phyloP scores from a whole-genome alignment of 2,888 invertebrate species.

The Synergus japonicus region DNA sequence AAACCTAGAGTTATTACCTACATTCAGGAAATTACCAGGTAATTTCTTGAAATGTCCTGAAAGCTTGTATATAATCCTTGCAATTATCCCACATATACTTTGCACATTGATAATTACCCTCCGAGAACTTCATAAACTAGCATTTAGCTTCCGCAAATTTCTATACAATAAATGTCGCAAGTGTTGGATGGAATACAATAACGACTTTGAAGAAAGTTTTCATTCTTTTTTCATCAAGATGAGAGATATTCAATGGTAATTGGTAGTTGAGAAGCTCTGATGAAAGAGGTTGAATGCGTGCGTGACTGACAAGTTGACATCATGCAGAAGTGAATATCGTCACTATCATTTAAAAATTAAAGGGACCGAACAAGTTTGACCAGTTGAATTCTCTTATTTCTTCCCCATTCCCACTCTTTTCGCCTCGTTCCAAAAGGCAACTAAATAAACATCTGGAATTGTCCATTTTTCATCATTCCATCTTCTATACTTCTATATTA shows the following conservation, averaged over 20 bases:
- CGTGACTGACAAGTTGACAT: constrained; percentile 33
- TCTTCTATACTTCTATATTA: too few relatives aligned
- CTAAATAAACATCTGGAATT: constrained; percentile 23
- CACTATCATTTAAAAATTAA: constrained; percentile 53
- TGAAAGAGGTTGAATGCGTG: constrained; percentile 25
- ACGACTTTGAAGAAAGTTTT: not conserved
- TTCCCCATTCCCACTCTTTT: constrained; percentile 31
- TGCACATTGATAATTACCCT: constrained; percentile 14
- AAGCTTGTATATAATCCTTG: not conserved
- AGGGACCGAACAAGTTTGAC: constrained; percentile 54
- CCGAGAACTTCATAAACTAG: not conserved
- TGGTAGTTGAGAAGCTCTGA: constrained; percentile 23
- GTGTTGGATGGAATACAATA: not conserved
- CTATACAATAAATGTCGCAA: not conserved
- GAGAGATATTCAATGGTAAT: not conserved
- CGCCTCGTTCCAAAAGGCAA: constrained; percentile 31
- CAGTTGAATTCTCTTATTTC: constrained; percentile 35
- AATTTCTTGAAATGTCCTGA: constrained; percentile 25
- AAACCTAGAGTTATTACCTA: not conserved
- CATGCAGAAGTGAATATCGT: constrained; percentile 30
- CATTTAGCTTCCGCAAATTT: not conserved
- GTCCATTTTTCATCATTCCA: not conserved
- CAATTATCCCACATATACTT: constrained; percentile 3
- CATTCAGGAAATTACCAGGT: constrained; percentile 4
- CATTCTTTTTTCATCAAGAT: not conserved